These are phyloP conservation scores for Taeniopygia guttata DNA, from an alignment of 2,797 vertebrate genomes.

Conservation along the genomic window DNA sequence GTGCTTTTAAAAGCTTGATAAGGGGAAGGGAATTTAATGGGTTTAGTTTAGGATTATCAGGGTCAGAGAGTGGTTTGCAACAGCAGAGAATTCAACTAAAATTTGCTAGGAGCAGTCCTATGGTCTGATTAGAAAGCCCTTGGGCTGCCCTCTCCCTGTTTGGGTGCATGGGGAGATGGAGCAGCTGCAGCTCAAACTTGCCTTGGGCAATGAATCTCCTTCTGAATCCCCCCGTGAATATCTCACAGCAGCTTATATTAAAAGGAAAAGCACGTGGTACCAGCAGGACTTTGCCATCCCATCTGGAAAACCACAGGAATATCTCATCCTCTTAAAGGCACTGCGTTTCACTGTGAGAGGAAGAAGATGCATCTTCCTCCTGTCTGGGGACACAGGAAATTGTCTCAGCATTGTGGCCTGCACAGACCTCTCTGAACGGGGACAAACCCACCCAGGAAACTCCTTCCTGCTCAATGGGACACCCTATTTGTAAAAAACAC, in stretches of 20 bases:
- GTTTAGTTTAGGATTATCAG: not conserved
- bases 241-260: not conserved
- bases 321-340: not conserved
- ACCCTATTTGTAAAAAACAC: not conserved
- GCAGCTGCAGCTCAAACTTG: not conserved
- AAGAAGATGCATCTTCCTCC: not conserved
- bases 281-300: not conserved
- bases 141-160: not conserved
- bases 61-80: not conserved
- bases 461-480: not conserved
- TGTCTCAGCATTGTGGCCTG: not conserved
- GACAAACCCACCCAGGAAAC: not conserved
- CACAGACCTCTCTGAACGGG: fast-evolving
- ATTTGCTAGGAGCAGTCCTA: not conserved
- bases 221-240: fast-evolving
- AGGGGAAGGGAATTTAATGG: not conserved
- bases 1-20: not conserved
- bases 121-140: fast-evolving
- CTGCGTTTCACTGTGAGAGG: fast-evolving
- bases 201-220: not conserved
- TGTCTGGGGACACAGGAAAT: not conserved
- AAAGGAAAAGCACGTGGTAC: not conserved
- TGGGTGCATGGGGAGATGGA: fast-evolving
- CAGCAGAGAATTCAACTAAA: not conserved
- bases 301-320: not conserved